Conservation (phyloP, 2,113 vertebrate genomes). For the Heloderma charlesbogerti region DNA sequence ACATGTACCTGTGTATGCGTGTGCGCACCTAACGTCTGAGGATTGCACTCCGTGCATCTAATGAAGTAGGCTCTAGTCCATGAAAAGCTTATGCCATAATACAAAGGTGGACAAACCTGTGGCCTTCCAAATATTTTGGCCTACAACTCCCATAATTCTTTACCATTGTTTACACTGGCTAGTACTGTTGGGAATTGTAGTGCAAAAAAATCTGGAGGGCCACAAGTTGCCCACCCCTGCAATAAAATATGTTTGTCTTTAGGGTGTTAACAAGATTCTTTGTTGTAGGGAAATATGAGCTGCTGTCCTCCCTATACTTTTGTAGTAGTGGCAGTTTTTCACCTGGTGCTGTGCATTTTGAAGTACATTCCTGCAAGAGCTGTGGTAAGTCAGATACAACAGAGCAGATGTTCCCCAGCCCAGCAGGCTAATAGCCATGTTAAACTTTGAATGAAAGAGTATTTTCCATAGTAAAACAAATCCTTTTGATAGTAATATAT, state of each 20-base stretch:
- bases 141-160: no score
- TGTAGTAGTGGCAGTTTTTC: neutral
- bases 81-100: neutral
- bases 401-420: neutral
- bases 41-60: neutral
- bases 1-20: neutral
- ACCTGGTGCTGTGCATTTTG: slow-evolving; percentile 1
- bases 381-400: neutral
- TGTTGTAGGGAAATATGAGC: neutral
- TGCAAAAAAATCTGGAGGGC: no score
- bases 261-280: neutral
- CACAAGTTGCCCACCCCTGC: no score
- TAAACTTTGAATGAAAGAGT: neutral
- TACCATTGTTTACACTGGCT: no score
- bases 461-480: slow-evolving; percentile 21
- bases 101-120: neutral
- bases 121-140: no score
- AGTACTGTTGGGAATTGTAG: no score
- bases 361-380: slow-evolving; percentile 14
- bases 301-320: neutral
- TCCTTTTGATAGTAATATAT: slow-evolving; percentile 32
- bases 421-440: no score
- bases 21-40: neutral
- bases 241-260: neutral
- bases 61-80: neutral